Evolutionary conservation across 2,888 invertebrate species (phyloP).

Genomic region (Tanypteryx hageni): DNA sequence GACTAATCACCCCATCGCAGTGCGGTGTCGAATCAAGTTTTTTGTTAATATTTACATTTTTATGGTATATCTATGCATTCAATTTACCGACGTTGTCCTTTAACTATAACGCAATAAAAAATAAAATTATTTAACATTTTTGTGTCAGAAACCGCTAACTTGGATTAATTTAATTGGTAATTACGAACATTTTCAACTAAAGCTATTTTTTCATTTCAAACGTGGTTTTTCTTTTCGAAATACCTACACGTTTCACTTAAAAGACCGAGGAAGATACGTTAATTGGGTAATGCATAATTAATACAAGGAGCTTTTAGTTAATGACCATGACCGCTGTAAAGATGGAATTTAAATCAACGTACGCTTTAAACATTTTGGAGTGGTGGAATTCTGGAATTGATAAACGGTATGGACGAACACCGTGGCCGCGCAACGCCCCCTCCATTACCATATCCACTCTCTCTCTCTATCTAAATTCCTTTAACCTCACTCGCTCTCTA

Average conservation of each 20-base stretch:
- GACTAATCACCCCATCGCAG: no score
- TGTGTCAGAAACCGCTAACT: no score
- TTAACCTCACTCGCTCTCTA: neutral
- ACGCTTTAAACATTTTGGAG: neutral
- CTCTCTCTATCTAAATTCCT: neutral
- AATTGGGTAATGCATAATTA: neutral
- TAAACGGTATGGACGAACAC: neutral
- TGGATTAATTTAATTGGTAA: no score
- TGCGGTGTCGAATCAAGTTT: no score
- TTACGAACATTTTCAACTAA: no score
- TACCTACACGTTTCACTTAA: neutral
- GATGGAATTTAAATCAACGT: neutral
- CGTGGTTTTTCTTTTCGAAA: neutral
- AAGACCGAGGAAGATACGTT: neutral
- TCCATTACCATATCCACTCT: neutral
- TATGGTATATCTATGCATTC: no score
- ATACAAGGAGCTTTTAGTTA: neutral
- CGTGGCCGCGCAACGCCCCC: neutral
- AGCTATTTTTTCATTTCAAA: no score
- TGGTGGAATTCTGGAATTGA: neutral
- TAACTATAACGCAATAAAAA: no score
- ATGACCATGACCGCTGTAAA: neutral
- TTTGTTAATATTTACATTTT: no score
- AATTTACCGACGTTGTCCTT: no score
- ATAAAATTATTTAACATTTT: no score